These are phyloP conservation scores for Acromyrmex charruanus DNA, from an alignment of 1,140 invertebrate genomes.

Conservation along the genomic window DNA sequence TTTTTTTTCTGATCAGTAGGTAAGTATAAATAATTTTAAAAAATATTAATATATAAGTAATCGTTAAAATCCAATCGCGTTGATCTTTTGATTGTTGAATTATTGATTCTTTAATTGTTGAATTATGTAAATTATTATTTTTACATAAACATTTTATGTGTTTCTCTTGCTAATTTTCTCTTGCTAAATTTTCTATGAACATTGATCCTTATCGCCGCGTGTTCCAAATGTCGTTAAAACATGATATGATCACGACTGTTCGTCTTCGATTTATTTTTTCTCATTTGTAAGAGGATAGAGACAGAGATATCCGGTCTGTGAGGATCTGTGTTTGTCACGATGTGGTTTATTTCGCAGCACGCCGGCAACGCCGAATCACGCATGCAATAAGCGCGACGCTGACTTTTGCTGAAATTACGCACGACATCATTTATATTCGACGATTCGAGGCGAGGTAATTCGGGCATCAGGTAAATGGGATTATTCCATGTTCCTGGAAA, in stretches of 20 bases:
- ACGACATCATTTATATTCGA: slow-evolving; percentile 45
- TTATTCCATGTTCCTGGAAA: slow-evolving; percentile 75
- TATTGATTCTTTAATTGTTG: background rate
- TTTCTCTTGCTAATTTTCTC: background rate
- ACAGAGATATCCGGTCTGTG: background rate
- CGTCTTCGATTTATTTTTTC: background rate
- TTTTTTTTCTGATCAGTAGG: background rate
- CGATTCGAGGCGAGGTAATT: slow-evolving; percentile 57
- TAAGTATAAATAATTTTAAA: background rate
- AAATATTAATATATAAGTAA: background rate
- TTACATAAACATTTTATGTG: background rate
- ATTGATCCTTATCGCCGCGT: background rate
- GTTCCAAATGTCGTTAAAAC: background rate
- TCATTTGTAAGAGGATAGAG: background rate
- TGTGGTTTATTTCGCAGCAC: slow-evolving; percentile 28
- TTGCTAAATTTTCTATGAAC: background rate
- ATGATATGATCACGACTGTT: background rate
- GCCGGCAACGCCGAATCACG: slow-evolving; percentile 49
- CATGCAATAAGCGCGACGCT: slow-evolving; percentile 39
- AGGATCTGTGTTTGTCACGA: slow-evolving; percentile 47
- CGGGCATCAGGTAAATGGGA: slow-evolving; percentile 69
- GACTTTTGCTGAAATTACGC: slow-evolving; percentile 56
- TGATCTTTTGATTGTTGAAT: background rate
- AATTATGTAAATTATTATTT: slow-evolving; percentile 1
- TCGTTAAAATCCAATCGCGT: background rate